Conservation (phyloP, 2,888 invertebrate species). For the Archips crataeganus region DNA sequence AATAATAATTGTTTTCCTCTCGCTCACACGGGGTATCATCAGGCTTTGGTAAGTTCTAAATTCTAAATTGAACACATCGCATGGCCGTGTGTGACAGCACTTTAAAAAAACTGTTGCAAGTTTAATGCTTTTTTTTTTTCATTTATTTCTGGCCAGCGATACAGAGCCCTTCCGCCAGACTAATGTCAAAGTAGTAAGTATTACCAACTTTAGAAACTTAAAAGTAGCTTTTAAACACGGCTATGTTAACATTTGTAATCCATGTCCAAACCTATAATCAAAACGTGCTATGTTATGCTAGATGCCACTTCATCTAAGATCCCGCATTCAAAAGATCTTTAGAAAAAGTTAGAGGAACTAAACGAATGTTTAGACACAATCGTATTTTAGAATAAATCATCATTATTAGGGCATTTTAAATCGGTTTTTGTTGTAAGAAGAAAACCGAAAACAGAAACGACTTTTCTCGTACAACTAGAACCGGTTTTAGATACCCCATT, state of each 20-base stretch:
- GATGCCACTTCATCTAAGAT: neutral
- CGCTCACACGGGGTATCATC: constrained; percentile 69
- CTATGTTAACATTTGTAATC: constrained; percentile 30
- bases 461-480: too few relatives aligned
- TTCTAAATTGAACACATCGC: constrained; percentile 40
- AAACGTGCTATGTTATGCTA: constrained; percentile 6
- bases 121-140: neutral
- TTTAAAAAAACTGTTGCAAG: constrained; percentile 9
- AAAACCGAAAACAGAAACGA: too few relatives aligned
- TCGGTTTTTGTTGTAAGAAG: too few relatives aligned
- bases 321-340: neutral
- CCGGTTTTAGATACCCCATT: too few relatives aligned
- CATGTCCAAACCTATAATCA: constrained; percentile 18
- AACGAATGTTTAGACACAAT: too few relatives aligned
- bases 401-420: too few relatives aligned
- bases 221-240: constrained; percentile 15
- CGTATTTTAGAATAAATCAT: too few relatives aligned
- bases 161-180: neutral
- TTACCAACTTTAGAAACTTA: constrained; percentile 1
- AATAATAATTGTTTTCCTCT: constrained; percentile 58
- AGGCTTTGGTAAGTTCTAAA: constrained; percentile 80
- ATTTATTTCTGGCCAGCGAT: neutral
- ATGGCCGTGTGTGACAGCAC: constrained; percentile 28
- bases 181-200: neutral
- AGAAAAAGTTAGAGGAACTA: too few relatives aligned